Percentiles rank a stretch among this genome's conserved stretches.
These are phyloP conservation scores for Holcopasites calliopsidis DNA, from an alignment of 1,140 invertebrate genomes.

Conservation along the genomic window DNA sequence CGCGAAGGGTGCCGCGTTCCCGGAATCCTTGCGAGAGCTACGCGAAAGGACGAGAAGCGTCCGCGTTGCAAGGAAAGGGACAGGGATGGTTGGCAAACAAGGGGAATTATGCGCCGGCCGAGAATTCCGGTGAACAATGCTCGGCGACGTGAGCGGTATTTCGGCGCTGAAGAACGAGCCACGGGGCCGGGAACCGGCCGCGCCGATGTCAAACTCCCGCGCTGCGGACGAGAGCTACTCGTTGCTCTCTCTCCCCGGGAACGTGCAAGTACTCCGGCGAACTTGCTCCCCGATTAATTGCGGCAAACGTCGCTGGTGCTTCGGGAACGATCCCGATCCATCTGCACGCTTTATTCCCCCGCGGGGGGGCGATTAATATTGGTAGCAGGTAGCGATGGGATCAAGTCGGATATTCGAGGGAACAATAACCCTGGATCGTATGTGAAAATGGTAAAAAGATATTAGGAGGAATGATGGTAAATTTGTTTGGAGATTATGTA, in stretches of 20 bases:
- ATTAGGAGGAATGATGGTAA: too few relatives aligned
- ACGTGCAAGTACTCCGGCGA: conserved; percentile 46
- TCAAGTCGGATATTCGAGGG: background rate
- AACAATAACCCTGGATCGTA: background rate
- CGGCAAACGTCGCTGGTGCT: conserved; percentile 19
- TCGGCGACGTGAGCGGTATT: conserved; percentile 57
- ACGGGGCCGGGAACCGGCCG: conserved; percentile 31
- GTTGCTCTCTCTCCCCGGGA: background rate
- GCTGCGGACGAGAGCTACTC: conserved; percentile 44
- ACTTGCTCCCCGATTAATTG: conserved; percentile 54
- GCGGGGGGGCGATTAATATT: background rate
- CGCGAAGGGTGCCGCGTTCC: too few relatives aligned
- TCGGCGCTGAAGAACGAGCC: conserved; percentile 53
- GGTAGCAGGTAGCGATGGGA: background rate
- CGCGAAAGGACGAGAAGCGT: background rate
- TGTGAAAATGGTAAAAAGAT: too few relatives aligned
- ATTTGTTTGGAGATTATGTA: too few relatives aligned
- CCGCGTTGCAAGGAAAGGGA: conserved; percentile 18
- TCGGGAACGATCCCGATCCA: background rate
- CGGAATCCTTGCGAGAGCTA: too few relatives aligned
- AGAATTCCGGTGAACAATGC: conserved; percentile 58
- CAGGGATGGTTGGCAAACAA: conserved; percentile 39
- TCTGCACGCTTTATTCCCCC: background rate
- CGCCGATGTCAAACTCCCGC: conserved; percentile 10
- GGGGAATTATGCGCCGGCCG: conserved; percentile 53